Conservation (phyloP, 2,888 invertebrate genomes). For the Stenurella melanura region DNA sequence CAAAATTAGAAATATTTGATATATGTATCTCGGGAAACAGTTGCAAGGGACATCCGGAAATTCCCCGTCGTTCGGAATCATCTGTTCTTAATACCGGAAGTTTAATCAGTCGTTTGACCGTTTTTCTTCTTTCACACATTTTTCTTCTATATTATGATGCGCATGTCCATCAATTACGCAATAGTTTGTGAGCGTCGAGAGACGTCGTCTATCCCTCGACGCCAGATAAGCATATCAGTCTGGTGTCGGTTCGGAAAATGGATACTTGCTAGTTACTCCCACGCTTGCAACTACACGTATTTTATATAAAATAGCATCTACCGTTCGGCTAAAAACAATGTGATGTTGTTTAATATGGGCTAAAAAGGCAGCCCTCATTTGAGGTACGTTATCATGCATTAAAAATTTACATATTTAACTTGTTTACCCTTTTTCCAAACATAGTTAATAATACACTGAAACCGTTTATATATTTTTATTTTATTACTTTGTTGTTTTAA, state of each 20-base stretch:
- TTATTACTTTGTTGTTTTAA: too few relatives aligned
- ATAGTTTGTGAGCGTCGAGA: constrained; percentile 47
- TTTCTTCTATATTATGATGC: constrained; percentile 30
- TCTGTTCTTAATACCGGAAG: constrained; percentile 23
- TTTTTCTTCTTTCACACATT: constrained; percentile 33
- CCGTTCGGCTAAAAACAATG: constrained; percentile 14
- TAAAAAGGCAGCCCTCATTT: constrained; percentile 22
- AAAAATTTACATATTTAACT: too few relatives aligned
- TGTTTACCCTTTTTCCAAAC: too few relatives aligned
- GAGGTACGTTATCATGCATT: constrained; percentile 9
- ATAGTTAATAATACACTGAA: too few relatives aligned
- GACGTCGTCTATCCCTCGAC: constrained; percentile 43
- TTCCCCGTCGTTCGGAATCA: neutral
- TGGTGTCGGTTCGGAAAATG: constrained; percentile 45
- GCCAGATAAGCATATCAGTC: constrained; percentile 55
- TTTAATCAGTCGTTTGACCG: constrained; percentile 9
- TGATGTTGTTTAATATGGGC: constrained; percentile 22
- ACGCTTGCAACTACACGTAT: constrained; percentile 10
- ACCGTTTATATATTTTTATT: too few relatives aligned
- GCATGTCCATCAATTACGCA: constrained; percentile 51
- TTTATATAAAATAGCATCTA: neutral
- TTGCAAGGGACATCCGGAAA: neutral
- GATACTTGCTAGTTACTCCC: constrained; percentile 8
- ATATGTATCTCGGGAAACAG: neutral
- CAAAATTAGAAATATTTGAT: neutral